Conservation (phyloP, 2,797 vertebrate genomes). For the Cyclura pinguis region DNA sequence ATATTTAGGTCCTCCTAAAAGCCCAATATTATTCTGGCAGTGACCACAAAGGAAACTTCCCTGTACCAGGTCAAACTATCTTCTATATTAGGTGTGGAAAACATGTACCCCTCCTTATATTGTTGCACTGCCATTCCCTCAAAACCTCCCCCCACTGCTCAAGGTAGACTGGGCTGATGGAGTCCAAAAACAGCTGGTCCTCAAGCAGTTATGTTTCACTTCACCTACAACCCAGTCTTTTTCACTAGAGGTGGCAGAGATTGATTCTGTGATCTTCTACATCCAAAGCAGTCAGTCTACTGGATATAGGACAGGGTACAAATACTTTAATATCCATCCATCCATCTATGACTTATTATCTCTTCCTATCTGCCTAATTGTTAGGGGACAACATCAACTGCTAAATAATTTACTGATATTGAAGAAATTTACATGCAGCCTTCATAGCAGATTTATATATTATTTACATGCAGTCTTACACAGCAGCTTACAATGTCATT, state of each 20-base stretch:
- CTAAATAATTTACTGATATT: neutral
- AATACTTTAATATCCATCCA: too few relatives aligned
- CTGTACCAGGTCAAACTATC: neutral
- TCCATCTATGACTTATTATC: neutral
- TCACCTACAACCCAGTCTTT: neutral
- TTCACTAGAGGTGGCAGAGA: neutral
- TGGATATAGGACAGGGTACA: too few relatives aligned
- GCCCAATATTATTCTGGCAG: neutral
- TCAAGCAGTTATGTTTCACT: neutral
- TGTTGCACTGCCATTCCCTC: neutral
- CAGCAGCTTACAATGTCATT: neutral
- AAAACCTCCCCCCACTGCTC: neutral
- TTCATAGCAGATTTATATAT: neutral
- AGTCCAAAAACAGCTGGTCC: neutral
- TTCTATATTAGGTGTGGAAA: neutral
- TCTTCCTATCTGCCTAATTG: neutral
- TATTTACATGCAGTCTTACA: too few relatives aligned
- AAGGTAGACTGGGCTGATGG: neutral
- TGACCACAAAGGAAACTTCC: neutral
- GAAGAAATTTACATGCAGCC: neutral
- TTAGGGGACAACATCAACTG: neutral
- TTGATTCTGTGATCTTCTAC: neutral
- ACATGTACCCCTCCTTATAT: neutral
- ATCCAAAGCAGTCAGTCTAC: neutral
- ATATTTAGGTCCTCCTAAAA: neutral